phyloP scores from a whole-genome alignment of 1,140 invertebrate genomes.

The Patella vulgata region DNA sequence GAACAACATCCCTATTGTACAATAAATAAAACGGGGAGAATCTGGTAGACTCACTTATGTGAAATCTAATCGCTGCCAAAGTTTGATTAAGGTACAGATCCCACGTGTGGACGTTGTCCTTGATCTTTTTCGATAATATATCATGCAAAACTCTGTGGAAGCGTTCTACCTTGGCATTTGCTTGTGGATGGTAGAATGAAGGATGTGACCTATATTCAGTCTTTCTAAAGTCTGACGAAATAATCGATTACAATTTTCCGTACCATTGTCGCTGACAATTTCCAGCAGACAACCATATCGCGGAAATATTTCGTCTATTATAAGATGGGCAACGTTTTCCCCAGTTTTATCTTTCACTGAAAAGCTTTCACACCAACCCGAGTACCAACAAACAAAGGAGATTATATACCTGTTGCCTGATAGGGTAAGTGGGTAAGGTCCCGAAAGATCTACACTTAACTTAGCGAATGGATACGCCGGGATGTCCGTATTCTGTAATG shows the following conservation, averaged over 20 bases:
- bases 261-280: conserved; percentile 31
- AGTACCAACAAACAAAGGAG: conserved; percentile 15
- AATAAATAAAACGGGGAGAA: conserved; percentile 15
- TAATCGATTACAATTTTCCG: conserved; percentile 25
- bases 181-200: conserved; percentile 14
- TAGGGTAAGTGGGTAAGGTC: conserved; percentile 19
- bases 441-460: no score
- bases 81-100: conserved; percentile 28
- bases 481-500: conserved; percentile 23
- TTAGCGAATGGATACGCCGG: no score
- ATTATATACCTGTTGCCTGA: conserved; percentile 33
- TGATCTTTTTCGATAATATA: conserved; percentile 27
- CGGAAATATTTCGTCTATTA: conserved; percentile 37
- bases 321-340: conserved; percentile 22
- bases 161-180: conserved; percentile 26
- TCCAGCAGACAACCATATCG: no score
- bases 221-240: no score
- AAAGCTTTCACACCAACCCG: conserved; percentile 30
- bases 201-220: conserved; percentile 23
- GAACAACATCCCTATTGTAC: conserved; percentile 24
- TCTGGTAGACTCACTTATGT: conserved; percentile 10
- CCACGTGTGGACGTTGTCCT: conserved; percentile 15
- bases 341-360: conserved; percentile 10
- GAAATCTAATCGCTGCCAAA: conserved; percentile 26
- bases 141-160: conserved; percentile 29